Conservation (phyloP, 2,797 vertebrate genomes). For the Siniperca scherzeri region DNA sequence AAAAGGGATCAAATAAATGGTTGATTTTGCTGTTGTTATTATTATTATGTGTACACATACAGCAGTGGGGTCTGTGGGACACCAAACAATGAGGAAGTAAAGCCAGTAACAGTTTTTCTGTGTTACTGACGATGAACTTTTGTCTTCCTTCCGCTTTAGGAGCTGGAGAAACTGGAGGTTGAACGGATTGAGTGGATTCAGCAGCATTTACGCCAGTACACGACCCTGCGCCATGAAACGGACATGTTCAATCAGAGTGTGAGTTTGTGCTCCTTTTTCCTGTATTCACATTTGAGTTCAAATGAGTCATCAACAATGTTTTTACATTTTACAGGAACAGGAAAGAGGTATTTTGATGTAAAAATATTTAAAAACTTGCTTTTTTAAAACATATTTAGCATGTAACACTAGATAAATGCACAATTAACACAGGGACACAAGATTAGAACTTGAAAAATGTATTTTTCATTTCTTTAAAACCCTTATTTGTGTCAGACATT, state of each 20-base stretch:
- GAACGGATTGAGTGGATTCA: conserved; percentile 97
- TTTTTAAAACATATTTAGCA: too few species aligned
- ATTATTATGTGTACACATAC: not conserved
- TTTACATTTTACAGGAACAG: too few species aligned
- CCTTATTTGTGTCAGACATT: too few species aligned
- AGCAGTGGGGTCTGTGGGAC: not conserved
- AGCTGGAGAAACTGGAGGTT: conserved; percentile 96
- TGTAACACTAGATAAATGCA: too few species aligned
- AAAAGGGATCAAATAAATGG: too few species aligned
- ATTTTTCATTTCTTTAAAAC: too few species aligned
- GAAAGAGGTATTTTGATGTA: too few species aligned
- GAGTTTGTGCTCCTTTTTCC: conserved; percentile 71
- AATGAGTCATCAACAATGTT: too few species aligned
- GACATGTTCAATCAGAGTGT: conserved; percentile 99
- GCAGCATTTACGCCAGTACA: conserved; percentile 96
- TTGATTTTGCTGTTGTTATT: not conserved
- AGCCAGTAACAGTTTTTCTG: not conserved
- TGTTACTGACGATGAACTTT: not conserved
- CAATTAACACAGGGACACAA: too few species aligned
- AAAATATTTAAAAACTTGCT: too few species aligned
- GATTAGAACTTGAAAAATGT: too few species aligned
- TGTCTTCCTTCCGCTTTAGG: conserved; percentile 80
- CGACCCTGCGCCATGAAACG: conserved; percentile 95
- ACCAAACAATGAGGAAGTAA: not conserved
- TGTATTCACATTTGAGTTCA: too few species aligned